Conservation (phyloP, 1,140 invertebrate species). For the Sycophaga agraensis region DNA sequence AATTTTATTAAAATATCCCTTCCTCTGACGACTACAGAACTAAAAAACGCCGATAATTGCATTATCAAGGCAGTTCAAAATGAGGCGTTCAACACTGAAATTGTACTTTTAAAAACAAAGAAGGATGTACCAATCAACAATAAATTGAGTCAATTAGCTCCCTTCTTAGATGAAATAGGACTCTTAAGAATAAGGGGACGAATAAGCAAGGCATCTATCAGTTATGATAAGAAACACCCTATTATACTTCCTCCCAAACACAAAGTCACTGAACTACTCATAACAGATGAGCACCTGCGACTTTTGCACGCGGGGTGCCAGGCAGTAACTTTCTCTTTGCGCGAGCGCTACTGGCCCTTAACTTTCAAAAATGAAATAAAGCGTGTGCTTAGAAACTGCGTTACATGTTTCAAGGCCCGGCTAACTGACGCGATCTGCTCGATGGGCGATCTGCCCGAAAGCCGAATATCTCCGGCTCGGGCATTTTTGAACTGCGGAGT, state of each 20-base stretch:
- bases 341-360: slow-evolving; percentile 33
- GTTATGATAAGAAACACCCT: slow-evolving; percentile 22
- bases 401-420: background rate
- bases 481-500: slow-evolving; percentile 39
- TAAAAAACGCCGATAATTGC: background rate
- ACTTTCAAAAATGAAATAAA: slow-evolving; percentile 9
- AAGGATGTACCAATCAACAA: background rate
- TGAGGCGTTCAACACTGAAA: slow-evolving; percentile 3
- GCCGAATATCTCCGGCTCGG: slow-evolving; percentile 17
- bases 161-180: slow-evolving; percentile 43
- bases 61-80: background rate
- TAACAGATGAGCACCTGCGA: slow-evolving; percentile 14
- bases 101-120: background rate
- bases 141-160: slow-evolving; percentile 30
- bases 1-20: background rate
- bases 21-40: background rate
- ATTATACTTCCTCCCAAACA: background rate
- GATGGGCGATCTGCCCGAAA: slow-evolving; percentile 38
- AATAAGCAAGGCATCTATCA: slow-evolving; percentile 36
- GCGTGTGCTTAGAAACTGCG: background rate
- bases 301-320: slow-evolving; percentile 34
- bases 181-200: slow-evolving; percentile 50
- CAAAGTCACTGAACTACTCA: background rate
- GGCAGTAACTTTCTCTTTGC: slow-evolving; percentile 25
- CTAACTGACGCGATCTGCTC: background rate